Base-by-base conservation (phyloP, 2,797 vertebrate species). In the Mormyrus proboscirostris region DNA sequence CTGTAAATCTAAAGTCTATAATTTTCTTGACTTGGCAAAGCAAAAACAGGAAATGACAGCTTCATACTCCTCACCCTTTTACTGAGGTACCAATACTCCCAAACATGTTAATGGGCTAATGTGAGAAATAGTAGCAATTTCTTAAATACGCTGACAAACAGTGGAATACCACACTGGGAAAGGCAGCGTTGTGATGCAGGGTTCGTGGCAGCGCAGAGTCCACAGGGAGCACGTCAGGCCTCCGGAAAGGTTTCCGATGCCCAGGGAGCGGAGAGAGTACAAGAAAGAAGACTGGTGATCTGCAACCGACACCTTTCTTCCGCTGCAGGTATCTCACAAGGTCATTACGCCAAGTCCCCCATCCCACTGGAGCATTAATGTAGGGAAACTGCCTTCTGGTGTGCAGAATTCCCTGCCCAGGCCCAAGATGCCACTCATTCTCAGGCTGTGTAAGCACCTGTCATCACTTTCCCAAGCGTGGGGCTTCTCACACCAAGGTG, bases 21-120 rank as follows among this genome's bases (percentile, higher is more conserved):
- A 55, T 55, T 44, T 86, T 86, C 84, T 53, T 86, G 51, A 55
- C 84, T 55, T 86, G 84, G 49, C 22, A 86, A 53, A 33, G 84
- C 47, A 86, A 53, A 49, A 55, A 19, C 25, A 55, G 51, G 4
- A 86, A 25, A 33, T 57, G 84, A 57, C 51, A 57, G 51, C 84
- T 55, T 41, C 84, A 86, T 33, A 57, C 9, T 33, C 79, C 16
- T 55, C 49, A 86, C 7, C 22, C 51, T 55, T 55, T 86, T 38
- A 55, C 51, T 55, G 51, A 55, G 84, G 49, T 57, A 10, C 2
- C 12, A 16, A 41, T 22, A n/a, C 51, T 41, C 4, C 51, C 29
- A 16, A 59, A 87, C 29, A 33, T 87, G 33, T 51, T 59, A 41
- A 38, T 86, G 51, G 85, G 22, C 29, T 33, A 38, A 44, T 87